A percentile compares a stretch with the other conserved stretches of the same genome.
These are phyloP conservation scores for Thereuonema tuberculata DNA, from an alignment of 1,140 invertebrate species.

Conservation along the genomic window DNA sequence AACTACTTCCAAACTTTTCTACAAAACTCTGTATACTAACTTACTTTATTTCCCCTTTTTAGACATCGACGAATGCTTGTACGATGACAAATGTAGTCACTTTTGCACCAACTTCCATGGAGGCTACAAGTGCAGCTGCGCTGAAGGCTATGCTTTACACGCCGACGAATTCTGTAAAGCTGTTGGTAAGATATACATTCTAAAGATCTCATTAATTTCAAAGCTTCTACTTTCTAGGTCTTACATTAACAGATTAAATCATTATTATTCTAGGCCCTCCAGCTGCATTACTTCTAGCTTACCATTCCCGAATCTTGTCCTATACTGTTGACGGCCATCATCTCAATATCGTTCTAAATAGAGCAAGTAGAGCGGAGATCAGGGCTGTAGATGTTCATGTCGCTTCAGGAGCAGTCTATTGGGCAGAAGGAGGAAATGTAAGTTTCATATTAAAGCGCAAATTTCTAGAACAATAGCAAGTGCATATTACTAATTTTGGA, in stretches of 20 bases:
- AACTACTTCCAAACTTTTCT: background rate
- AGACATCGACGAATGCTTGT: conserved; percentile 86
- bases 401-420: too few relatives aligned
- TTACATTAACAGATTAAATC: background rate
- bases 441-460: conserved; percentile 19
- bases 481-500: background rate
- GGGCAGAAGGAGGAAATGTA: conserved; percentile 81
- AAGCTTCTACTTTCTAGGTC: background rate
- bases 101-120: conserved; percentile 80
- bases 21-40: background rate
- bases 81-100: conserved; percentile 77
- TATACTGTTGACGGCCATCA: conserved; percentile 79
- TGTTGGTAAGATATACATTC: conserved; percentile 52
- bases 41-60: conserved; percentile 22
- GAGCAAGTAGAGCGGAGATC: too few relatives aligned
- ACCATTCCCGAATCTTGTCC: conserved; percentile 50
- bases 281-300: background rate
- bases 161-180: conserved; percentile 69
- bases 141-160: conserved; percentile 70
- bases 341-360: conserved; percentile 71
- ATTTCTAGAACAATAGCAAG: background rate
- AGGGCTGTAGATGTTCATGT: too few relatives aligned
- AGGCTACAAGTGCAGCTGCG: conserved; percentile 82
- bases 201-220: background rate
- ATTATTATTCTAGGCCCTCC: background rate